Base-by-base conservation (phyloP, 2,113 vertebrate species). In the Eulemur rufifrons region DNA sequence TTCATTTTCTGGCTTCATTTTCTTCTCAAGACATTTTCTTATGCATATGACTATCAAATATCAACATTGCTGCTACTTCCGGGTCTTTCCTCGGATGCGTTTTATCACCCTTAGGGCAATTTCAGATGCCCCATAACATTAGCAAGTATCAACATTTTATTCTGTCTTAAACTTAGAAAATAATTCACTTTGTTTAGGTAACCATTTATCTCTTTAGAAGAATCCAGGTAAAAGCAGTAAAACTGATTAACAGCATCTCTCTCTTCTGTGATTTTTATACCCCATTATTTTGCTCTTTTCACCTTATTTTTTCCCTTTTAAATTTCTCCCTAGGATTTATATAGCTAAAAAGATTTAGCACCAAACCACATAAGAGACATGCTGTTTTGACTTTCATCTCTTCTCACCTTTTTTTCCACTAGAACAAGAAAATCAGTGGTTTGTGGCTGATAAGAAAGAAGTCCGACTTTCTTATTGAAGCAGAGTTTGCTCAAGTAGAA, bases 371-470 rank as follows among this genome's bases (percentile, higher is more conserved):
- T 20, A 85, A 64, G 73, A 86, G 54, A 82, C 25, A 42, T 77
- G 23, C 25, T 87, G 29, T 87, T 87, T 84, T 77, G 52, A 66
- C 84, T 52, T 96, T 80, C 13, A 50, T 89, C 21, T 91, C 61
- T 84, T 93, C 47, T 96, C 6, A 59, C 84, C 10, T 73, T 88
- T 94, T 27, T 56, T 47, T 89, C 7, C 3, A 42, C 10, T 71
- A 85, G 52, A 95, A 90, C 37, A 94, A 68, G 97, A 84, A 83
- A 90, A 88, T 86, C 39, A 74, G 77, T 61, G 14, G 25, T 90
- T 95, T 95, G 84, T 90, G 77, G 81, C 56, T 95, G 93, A 63
- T 77, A 85, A 88, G 95, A 96, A 89, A 89, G 89, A 92, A 89
- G 63, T 71, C 10, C 13, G 14, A 71, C 34, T 97, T 93, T 68